Evolutionary conservation across 2,113 vertebrate genomes (phyloP).

Genomic region (Psettodes erumei): DNA sequence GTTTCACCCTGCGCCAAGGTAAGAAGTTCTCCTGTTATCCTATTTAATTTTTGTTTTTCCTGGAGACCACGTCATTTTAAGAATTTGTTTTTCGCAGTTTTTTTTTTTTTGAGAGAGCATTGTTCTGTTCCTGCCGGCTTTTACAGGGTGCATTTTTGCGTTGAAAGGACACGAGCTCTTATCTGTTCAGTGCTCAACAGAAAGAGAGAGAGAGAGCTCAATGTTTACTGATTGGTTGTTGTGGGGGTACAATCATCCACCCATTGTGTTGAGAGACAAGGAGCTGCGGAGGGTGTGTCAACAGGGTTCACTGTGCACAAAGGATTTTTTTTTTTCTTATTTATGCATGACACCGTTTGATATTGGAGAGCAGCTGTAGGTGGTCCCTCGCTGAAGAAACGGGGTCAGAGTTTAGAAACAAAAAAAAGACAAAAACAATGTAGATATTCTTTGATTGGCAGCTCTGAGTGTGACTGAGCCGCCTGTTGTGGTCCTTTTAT

Average conservation of each 20-base stretch:
- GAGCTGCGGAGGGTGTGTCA: constrained; percentile 81
- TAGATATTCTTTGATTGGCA: constrained; percentile 10
- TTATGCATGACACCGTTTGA: neutral
- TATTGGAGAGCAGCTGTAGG: neutral
- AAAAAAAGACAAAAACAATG: neutral
- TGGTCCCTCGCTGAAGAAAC: constrained; percentile 2
- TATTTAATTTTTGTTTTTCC: neutral
- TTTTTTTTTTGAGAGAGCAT: too few relatives aligned
- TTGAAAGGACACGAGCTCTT: constrained; percentile 8
- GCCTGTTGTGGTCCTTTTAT: constrained; percentile 41
- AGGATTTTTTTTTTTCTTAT: constrained; percentile 59
- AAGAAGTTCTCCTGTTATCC: constrained; percentile 22
- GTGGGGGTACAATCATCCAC: constrained; percentile 30
- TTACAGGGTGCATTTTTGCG: neutral
- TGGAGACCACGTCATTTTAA: neutral
- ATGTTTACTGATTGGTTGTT: constrained; percentile 63
- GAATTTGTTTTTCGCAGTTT: constrained; percentile 12
- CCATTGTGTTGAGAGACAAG: constrained; percentile 67
- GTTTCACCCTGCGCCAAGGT: constrained; percentile 59
- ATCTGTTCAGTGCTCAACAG: constrained; percentile 17
- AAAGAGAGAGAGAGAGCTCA: neutral
- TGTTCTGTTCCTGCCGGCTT: constrained; percentile 12
- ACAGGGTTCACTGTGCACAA: constrained; percentile 77
- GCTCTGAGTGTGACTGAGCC: constrained; percentile 26
- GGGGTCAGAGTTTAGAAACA: neutral